Evolutionary conservation across 1,140 invertebrate species (phyloP), one percentile per base, ranked within the genome.

Genomic region (Anadara kagoshimensis): DNA sequence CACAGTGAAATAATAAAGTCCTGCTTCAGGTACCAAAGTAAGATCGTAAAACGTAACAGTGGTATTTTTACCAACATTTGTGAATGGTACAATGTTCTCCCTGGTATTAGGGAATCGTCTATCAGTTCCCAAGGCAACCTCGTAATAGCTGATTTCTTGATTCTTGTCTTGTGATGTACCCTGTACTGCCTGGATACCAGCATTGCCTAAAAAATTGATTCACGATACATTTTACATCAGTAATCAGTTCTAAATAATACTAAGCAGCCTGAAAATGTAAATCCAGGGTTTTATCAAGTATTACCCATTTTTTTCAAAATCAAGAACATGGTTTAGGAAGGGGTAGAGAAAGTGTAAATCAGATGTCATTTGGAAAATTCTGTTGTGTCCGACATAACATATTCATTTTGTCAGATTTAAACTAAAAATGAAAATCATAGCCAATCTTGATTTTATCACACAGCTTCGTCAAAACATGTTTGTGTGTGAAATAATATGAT

Each of bases 111-210:
- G 66, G 67, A 79, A 82, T 49, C 82, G 64, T 57, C 83, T 64
- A 67, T 86, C 83, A 24, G 82, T 84, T 72, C 84, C 84, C 47
- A 85, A 16, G 22, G 83, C 84, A 54, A 86, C 78, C 26, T 80
- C 78, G 51, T 86, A 86, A 54, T 69, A 81, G 1, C 58, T 67
- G 5, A 86, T 63, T 49, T 76, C 51, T 56, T 84, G 80, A 29
- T 67, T 75, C 12, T 44, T 41, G 59, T 69, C 67, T 20, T 75
- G 73, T 54, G 8, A 2, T 18, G n/a, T 29, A 12, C 18, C 5
- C 7, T 53, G 1, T n/a, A 47, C 29, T 8, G 54, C 10, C 16
- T 16, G 49, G 4, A 51, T 18, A 51, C 20, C 16, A 51, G 20
- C 20, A 18, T 18, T 51, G 2, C 16, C 20, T 51, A 10, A 51